Evolutionary conservation across 2,113 vertebrate genomes (phyloP).

Genomic region (Tenrec ecaudatus): DNA sequence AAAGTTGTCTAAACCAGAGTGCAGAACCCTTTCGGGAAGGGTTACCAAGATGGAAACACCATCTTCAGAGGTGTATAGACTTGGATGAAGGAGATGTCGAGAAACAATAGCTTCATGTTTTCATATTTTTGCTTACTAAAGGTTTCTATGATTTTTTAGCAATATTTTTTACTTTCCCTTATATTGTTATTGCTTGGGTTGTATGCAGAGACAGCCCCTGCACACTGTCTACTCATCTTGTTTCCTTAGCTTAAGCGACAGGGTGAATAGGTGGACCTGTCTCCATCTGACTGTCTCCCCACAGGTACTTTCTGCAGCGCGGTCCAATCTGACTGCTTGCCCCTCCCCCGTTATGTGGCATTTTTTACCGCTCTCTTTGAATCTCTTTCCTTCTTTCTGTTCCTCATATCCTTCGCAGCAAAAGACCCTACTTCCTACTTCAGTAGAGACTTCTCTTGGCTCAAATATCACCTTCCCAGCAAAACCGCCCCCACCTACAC

Average conservation of each 20-base stretch:
- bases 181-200: background rate
- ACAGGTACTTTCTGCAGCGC: background rate
- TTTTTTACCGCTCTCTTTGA: background rate
- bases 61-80: too few relatives aligned
- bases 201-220: background rate
- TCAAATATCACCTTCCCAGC: constrained; percentile 14
- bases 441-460: background rate
- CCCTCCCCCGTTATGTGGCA: background rate
- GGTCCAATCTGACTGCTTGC: background rate
- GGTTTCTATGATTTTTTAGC: too few relatives aligned
- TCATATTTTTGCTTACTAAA: too few relatives aligned
- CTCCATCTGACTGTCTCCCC: background rate
- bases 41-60: too few relatives aligned
- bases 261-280: background rate
- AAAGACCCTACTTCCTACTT: constrained; percentile 67
- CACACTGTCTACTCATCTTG: background rate
- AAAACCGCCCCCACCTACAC: background rate
- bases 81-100: too few relatives aligned
- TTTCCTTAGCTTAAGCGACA: background rate
- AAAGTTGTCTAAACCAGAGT: too few relatives aligned
- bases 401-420: constrained; percentile 60
- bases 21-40: too few relatives aligned
- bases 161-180: too few relatives aligned
- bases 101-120: too few relatives aligned
- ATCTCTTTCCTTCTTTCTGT: constrained; percentile 70